Evolutionary conservation across 2,888 invertebrate species (phyloP), one percentile per base, ranked within the genome.

Genomic region (Chironomus riparius): DNA sequence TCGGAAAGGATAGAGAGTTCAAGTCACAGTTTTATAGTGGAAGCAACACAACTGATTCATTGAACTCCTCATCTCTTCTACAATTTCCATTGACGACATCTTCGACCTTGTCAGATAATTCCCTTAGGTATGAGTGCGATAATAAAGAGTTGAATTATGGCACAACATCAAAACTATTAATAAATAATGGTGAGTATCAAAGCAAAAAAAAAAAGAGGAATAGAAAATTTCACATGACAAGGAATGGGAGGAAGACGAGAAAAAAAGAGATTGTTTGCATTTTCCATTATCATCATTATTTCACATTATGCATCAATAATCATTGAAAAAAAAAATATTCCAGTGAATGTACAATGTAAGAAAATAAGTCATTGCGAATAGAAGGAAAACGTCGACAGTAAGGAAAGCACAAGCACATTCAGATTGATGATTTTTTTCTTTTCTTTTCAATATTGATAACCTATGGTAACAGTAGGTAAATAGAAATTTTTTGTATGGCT

Each of bases 61-160:
- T 76, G 69, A 76, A 68, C 69, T 69, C 47, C 21, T 13, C 76
- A 24, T 24, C 22, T 4, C 21, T 21, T 13, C 65, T 65, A 18
- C 65, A 21, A 65, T 65, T 65, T 24, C 56, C 56, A 56, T 56
- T 71, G n/a, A 50, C 48, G 71, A 47, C 56, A 71, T 50, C 24
- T 24, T 48, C 48, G 48, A 24, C 56, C 22, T 56, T 47, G 18
- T 70, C 70, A 38, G 38, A 38, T 38, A 38, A 38, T 38, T 38
- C 38, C 10, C 38, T 38, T 38, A 38, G 38, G 38, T 38, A 38
- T 38, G 38, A 10, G 38, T 38, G 38, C 38, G 38, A 38, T 38
- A 38, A 38, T 38, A 38, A 38, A 10, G 38, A 38, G 38, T 38
- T 38, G 38, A 38, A 38, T 38, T 38, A 38, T 38, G 38, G 10